Evolutionary conservation across 2,113 vertebrate species (phyloP).

Genomic region (Acanthochromis polyacanthus): DNA sequence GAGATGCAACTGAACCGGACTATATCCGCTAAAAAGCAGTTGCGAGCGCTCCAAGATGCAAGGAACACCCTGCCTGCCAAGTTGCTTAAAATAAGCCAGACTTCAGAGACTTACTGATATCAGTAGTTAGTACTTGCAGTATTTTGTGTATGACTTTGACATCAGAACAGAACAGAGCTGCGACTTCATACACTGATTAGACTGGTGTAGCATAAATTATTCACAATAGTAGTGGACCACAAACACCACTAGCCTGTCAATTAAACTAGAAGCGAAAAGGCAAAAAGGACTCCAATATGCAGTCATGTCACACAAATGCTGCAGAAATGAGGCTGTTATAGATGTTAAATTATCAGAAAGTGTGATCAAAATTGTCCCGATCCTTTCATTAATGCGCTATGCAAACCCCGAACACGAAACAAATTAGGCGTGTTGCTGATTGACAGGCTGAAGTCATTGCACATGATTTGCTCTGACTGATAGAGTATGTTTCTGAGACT

Average conservation of each 20-base stretch:
- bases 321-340: conserved; percentile 8
- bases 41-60: too few species aligned
- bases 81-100: too few species aligned
- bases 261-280: background rate
- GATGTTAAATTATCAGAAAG: conserved; percentile 18
- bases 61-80: too few species aligned
- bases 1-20: too few species aligned
- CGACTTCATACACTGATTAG: background rate
- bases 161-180: background rate
- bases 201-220: background rate
- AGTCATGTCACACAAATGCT: conserved; percentile 35
- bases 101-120: background rate
- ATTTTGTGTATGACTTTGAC: background rate
- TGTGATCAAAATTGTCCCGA: conserved; percentile 41
- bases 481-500: conserved; percentile 33
- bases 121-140: background rate
- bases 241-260: background rate
- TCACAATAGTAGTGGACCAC: background rate
- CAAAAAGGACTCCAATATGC: background rate
- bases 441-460: conserved; percentile 58
- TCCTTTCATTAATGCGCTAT: conserved; percentile 13
- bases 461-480: conserved; percentile 48
- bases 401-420: conserved; percentile 32
- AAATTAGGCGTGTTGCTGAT: conserved; percentile 23
- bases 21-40: too few species aligned